Evolutionary conservation across 2,888 invertebrate species (phyloP).

Genomic region (Cerceris rybyensis): DNA sequence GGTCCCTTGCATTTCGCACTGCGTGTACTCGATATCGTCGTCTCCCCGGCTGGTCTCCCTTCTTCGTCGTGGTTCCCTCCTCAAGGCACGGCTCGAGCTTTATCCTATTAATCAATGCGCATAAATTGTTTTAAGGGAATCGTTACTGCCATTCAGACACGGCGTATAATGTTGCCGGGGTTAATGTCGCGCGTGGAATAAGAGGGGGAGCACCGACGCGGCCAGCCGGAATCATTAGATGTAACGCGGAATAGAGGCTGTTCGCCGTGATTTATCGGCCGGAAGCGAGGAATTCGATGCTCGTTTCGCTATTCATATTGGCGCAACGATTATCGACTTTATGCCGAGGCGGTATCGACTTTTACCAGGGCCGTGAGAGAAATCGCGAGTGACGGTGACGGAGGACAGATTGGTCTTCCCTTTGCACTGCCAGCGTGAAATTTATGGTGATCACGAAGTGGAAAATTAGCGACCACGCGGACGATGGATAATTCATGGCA

Average conservation of each 20-base stretch:
- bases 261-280: slow-evolving; percentile 57
- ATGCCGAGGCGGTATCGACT: slow-evolving; percentile 25
- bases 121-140: slow-evolving; percentile 71
- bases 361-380: neutral
- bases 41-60: slow-evolving; percentile 16
- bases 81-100: slow-evolving; percentile 55
- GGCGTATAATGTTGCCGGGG: slow-evolving; percentile 59
- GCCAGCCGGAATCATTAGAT: slow-evolving; percentile 65
- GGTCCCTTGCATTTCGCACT: slow-evolving; percentile 68
- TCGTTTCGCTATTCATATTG: slow-evolving; percentile 29
- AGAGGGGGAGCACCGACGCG: slow-evolving; percentile 41
- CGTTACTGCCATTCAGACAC: slow-evolving; percentile 68
- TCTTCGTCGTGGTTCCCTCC: slow-evolving; percentile 23
- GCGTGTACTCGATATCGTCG: slow-evolving; percentile 57
- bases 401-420: neutral
- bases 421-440: slow-evolving; percentile 14
- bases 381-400: slow-evolving; percentile 24
- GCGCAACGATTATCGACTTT: slow-evolving; percentile 34
- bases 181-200: slow-evolving; percentile 65
- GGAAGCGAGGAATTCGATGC: slow-evolving; percentile 55
- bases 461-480: neutral
- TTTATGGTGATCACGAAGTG: slow-evolving; percentile 17
- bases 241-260: slow-evolving; percentile 61
- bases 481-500: too few relatives aligned
- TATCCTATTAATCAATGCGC: slow-evolving; percentile 72